phyloP scores from a whole-genome alignment of 1,140 invertebrate genomes.

The Belonocnema kinseyi region DNA sequence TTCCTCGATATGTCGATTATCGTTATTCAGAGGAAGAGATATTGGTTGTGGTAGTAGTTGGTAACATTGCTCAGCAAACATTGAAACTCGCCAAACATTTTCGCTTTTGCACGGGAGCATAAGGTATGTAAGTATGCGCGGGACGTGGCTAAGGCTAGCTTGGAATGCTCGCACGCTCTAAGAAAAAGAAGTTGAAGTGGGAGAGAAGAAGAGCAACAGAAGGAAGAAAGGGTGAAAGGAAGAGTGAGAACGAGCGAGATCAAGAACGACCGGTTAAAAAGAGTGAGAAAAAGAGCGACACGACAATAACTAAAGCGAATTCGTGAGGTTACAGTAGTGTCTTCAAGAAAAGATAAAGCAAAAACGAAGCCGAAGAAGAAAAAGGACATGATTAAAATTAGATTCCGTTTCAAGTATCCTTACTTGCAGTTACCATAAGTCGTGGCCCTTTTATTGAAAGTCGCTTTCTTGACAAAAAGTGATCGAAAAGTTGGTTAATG shows the following conservation, averaged over 20 bases:
- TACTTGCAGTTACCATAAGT: not conserved
- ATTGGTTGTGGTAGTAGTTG: constrained; percentile 15
- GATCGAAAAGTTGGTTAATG: not conserved
- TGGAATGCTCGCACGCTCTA: constrained; percentile 60
- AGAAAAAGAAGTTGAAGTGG: constrained; percentile 51
- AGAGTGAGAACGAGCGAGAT: constrained; percentile 36
- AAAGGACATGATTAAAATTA: constrained; percentile 29
- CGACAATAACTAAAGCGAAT: constrained; percentile 34
- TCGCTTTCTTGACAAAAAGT: not conserved
- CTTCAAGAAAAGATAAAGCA: not conserved
- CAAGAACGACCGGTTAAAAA: constrained; percentile 37
- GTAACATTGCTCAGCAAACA: constrained; percentile 35
- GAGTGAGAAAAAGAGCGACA: constrained; percentile 38
- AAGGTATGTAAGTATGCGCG: constrained; percentile 57
- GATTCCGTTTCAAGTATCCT: constrained; percentile 13
- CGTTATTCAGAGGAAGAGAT: constrained; percentile 23
- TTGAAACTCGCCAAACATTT: constrained; percentile 47
- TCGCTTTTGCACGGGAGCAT: constrained; percentile 51
- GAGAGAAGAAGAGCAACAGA: constrained; percentile 38
- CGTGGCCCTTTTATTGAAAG: not conserved
- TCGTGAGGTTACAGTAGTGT: constrained; percentile 30
- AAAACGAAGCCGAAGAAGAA: not conserved
- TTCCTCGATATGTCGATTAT: constrained; percentile 10
- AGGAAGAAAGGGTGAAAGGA: constrained; percentile 33
- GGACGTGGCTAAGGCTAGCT: constrained; percentile 51